Evolutionary conservation across 2,113 vertebrate species (phyloP).

Genomic region (Pseudonaja textilis): DNA sequence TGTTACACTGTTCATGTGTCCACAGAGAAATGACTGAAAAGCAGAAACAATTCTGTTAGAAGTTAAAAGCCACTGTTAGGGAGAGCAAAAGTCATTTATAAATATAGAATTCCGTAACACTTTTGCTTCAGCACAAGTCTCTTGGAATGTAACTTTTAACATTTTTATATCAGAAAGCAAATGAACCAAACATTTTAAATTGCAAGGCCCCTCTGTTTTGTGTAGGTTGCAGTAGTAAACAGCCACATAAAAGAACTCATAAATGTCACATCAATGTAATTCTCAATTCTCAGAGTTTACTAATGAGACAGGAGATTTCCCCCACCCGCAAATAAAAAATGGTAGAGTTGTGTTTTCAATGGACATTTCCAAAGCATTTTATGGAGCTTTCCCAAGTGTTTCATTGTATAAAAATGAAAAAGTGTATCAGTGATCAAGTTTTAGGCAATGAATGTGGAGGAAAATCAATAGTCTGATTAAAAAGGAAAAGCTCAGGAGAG

Average conservation of each 20-base stretch:
- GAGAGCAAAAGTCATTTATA: background rate
- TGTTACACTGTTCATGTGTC: slow-evolving; percentile 1
- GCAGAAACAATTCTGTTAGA: background rate
- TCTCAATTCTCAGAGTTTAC: slow-evolving; percentile 31
- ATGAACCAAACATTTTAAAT: slow-evolving; percentile 21
- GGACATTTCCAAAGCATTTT: slow-evolving; percentile 41
- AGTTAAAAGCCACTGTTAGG: background rate
- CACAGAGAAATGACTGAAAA: background rate
- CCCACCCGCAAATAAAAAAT: slow-evolving; percentile 13
- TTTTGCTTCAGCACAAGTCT: background rate
- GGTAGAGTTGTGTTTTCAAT: slow-evolving; percentile 33
- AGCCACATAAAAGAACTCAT: slow-evolving; percentile 22
- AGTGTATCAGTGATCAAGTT: slow-evolving; percentile 50
- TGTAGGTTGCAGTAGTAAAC: slow-evolving; percentile 27
- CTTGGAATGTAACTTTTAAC: background rate
- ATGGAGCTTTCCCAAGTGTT: slow-evolving; percentile 29
- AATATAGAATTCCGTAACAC: slow-evolving; percentile 16
- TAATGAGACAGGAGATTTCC: background rate
- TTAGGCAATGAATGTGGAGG: slow-evolving; percentile 58
- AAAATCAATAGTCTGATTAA: slow-evolving; percentile 71
- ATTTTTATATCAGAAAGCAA: slow-evolving; percentile 6
- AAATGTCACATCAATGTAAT: slow-evolving; percentile 11
- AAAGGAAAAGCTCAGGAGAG: slow-evolving; percentile 66
- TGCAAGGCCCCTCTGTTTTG: slow-evolving; percentile 6
- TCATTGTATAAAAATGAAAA: slow-evolving; percentile 42